Evolutionary conservation across 2,797 vertebrate species (phyloP).

Genomic region (Halcyon chelicuti): DNA sequence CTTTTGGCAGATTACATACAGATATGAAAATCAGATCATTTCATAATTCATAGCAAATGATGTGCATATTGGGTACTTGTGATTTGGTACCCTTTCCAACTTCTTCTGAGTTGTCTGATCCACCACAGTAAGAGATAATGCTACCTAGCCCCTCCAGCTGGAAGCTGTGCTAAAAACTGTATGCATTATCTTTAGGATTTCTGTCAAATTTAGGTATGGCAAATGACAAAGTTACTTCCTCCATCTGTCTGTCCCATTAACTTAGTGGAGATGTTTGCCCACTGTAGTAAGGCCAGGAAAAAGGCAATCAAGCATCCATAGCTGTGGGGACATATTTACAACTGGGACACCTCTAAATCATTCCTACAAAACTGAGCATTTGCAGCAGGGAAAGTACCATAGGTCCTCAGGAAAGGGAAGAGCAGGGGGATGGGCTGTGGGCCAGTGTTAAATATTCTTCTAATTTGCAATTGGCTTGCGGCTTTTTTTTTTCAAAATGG

Average conservation of each 20-base stretch:
- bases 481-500: background rate
- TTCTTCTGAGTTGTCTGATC: background rate
- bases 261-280: background rate
- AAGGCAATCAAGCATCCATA: background rate
- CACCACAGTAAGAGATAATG: background rate
- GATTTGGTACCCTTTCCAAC: background rate
- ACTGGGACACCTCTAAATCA: background rate
- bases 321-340: background rate
- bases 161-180: background rate
- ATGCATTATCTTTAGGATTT: background rate
- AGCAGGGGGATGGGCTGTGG: background rate
- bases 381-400: background rate
- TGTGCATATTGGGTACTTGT: rapidly evolving
- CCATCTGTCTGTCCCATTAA: background rate
- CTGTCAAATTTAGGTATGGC: background rate
- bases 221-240: background rate
- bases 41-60: background rate
- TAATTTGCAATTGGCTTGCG: background rate
- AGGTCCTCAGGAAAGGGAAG: background rate
- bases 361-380: background rate
- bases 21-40: background rate
- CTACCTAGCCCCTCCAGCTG: background rate
- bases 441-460: background rate
- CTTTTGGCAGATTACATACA: background rate
- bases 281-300: background rate